Evolutionary conservation across 1,140 invertebrate species (phyloP).

Genomic region (Ips nitidus): DNA sequence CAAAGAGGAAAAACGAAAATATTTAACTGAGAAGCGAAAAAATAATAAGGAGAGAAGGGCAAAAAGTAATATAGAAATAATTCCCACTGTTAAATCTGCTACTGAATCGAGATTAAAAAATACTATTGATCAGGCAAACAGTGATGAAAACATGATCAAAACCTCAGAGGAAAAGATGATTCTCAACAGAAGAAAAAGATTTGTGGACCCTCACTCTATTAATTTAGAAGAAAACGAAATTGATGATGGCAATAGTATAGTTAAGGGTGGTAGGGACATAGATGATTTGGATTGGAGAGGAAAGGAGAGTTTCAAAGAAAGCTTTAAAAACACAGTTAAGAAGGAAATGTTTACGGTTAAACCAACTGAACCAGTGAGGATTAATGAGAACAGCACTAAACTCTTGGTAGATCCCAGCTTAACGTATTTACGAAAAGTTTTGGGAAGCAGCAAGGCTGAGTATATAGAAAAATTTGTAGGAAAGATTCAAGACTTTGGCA

Average conservation of each 20-base stretch:
- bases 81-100: neutral
- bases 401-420: too few species aligned
- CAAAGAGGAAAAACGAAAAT: slow-evolving; percentile 8
- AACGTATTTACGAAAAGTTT: neutral
- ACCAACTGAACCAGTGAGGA: too few species aligned
- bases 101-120: neutral
- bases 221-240: too few species aligned
- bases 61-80: slow-evolving; percentile 3
- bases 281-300: too few species aligned
- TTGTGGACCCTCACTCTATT: too few species aligned
- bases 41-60: neutral
- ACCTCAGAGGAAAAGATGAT: neutral
- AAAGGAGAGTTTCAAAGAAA: too few species aligned
- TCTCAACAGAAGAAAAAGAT: too few species aligned
- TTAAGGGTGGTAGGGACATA: too few species aligned
- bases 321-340: too few species aligned
- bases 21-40: slow-evolving; percentile 12
- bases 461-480: neutral
- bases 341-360: too few species aligned
- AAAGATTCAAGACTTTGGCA: neutral
- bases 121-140: neutral
- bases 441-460: neutral
- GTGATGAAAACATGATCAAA: neutral
- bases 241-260: too few species aligned
- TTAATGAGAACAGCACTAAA: too few species aligned